Base-by-base conservation (phyloP, 2,888 invertebrate genomes). In the Orthosia gothica region DNA sequence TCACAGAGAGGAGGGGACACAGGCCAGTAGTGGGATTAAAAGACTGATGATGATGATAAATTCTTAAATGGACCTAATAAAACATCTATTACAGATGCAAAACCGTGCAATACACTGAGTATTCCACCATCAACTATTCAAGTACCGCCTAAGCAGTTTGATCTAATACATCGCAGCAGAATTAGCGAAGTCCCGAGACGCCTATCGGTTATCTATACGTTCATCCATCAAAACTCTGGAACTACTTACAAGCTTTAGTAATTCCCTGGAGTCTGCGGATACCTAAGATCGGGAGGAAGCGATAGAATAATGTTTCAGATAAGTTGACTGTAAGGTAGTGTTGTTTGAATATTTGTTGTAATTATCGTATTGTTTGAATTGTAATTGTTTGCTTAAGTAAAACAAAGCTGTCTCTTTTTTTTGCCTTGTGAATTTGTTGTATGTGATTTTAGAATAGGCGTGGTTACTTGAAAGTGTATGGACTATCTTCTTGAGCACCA, bases 181-280 rank as follows among this genome's bases (percentile, higher is more conserved):
- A 78, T 80, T 86, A 81, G 72, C 62, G 3, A 66, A 81, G 67
- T 87, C 88, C 82, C 88, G 18, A 57, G 81, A 76, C 80, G 59
- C 82, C 87, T 79, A 89, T 89, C 83, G 72, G 72, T 84, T 83
- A 82, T 87, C 74, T 79, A 78, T 69, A 55, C 54, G 68, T 84
- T 81, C 86, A 89, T 89, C 87, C 85, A 89, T 89, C 88, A 89
- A 82, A 87, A 83, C 74, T 82, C 69, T 70, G 66, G 72, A 89
- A 88, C 88, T 88, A 84, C 81, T 82, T 81, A 81, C 76, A 83
- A 66, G 79, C 81, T 85, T 66, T 64, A 74, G 76, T 64, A 66
- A 79, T 64, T 79, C 84, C 81, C 79, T 40, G 9, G 74, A 64
- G 83, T 32, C 47, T 58, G 70, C 52, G 40, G 54, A 70, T 68